Base-by-base conservation (phyloP, 2,113 vertebrate genomes). In the Misgurnus mizolepis region DNA sequence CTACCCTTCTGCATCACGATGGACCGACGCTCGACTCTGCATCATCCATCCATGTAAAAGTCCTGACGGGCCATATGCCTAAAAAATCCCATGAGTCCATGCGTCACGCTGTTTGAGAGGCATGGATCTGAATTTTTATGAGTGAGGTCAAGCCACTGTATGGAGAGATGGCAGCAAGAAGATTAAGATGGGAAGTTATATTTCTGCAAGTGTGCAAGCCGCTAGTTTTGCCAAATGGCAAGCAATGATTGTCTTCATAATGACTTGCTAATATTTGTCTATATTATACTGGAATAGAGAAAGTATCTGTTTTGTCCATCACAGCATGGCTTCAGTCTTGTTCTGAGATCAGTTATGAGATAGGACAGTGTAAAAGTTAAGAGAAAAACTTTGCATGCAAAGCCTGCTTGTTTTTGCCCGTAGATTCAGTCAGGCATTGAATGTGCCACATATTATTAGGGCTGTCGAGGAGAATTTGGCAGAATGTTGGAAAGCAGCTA, bases 351-450 rank as follows among this genome's bases (percentile, higher is more conserved):
- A 69, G 17, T 39, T 17, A 39, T 34, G 53, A 7, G 68, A 70
- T 22, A 17, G 47, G 4, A 53, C 4, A 7, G 22, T 53, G 27
- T 0, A 53, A 22, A 53, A 39, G 47, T 7, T 4, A 47, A 53
- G 22, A 39, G 47, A 39, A 39, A 4, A 39, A 70, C 47, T 39
- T 53, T 70, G 49, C 8, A 70, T 70, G 18, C 47, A 83, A 86
- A 83, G 78, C 53, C 76, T 81, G 86, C 15, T 58, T 8, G 27
- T 47, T 76, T 55, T 75, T n/a, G 43, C 43, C 79, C 62, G 64
- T 17, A 58, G 18, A 68, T 78, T 6, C 68, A 88, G 87, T 85
- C 83, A 88, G 67, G 80, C 81, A 82, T 80, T 64, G 55, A 78
- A 79, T 55, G 65, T 27, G 76, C 68, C 79, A 58, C 71, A 70